phyloP scores from a whole-genome alignment of 2,888 invertebrate species.

The Lordiphosa fenestrarum region DNA sequence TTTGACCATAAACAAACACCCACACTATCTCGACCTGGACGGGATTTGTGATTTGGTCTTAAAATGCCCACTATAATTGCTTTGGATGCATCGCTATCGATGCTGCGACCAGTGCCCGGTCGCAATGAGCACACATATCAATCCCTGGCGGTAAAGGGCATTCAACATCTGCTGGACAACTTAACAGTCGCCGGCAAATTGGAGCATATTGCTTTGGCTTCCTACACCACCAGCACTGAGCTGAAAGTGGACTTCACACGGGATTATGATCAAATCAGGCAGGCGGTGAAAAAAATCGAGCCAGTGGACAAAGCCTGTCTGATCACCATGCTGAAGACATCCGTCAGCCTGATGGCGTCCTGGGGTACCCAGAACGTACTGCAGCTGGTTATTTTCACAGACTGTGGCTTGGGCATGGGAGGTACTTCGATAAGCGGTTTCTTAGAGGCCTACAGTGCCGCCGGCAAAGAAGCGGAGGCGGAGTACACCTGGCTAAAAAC shows the following conservation, averaged over 20 bases:
- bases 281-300: slow-evolving; percentile 88
- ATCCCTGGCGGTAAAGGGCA: slow-evolving; percentile 78
- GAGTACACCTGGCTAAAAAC: slow-evolving; percentile 87
- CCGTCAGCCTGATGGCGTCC: slow-evolving; percentile 89
- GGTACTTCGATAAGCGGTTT: slow-evolving; percentile 84
- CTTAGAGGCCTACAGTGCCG: slow-evolving; percentile 75
- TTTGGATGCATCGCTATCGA: slow-evolving; percentile 79
- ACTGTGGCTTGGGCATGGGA: slow-evolving; percentile 85
- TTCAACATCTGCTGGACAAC: slow-evolving; percentile 78
- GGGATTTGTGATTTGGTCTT: background rate
- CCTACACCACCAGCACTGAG: slow-evolving; percentile 78
- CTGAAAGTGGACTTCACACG: slow-evolving; percentile 92
- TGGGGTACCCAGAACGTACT: slow-evolving; percentile 95
- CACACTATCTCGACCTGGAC: background rate
- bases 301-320: slow-evolving; percentile 93
- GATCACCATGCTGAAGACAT: slow-evolving; percentile 88
- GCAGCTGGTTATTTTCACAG: slow-evolving; percentile 89
- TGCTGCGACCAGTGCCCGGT: slow-evolving; percentile 78
- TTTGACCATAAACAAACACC: too few species aligned
- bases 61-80: slow-evolving; percentile 80
- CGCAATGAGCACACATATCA: slow-evolving; percentile 79
- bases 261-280: slow-evolving; percentile 90
- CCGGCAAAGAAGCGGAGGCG: slow-evolving; percentile 55
- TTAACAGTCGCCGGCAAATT: slow-evolving; percentile 75
- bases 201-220: slow-evolving; percentile 74